Evolutionary conservation across 2,797 vertebrate genomes (phyloP).

Genomic region (Anniella stebbinsi): DNA sequence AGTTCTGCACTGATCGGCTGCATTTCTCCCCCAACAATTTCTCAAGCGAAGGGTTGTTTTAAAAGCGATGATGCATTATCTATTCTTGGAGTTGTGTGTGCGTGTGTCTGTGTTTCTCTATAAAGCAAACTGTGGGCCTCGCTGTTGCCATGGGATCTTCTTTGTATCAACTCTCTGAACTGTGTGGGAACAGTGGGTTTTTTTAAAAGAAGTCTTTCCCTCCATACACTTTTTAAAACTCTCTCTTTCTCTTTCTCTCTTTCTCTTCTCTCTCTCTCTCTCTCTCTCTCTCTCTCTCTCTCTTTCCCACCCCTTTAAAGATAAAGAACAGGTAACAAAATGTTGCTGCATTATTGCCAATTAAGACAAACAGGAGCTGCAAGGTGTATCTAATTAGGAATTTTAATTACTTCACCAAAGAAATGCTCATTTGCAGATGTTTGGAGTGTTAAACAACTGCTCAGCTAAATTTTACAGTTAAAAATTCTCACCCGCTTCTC

Average conservation of each 20-base stretch:
- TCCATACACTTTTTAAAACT: constrained; percentile 74
- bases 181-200: constrained; percentile 80
- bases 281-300: constrained; percentile 9
- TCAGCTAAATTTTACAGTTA: constrained; percentile 61
- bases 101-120: constrained; percentile 55
- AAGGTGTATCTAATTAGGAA: constrained; percentile 82
- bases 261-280: neutral
- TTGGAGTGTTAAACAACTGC: constrained; percentile 72
- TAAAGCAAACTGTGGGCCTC: constrained; percentile 82
- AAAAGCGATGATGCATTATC: constrained; percentile 81
- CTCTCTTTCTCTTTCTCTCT: too few relatives aligned
- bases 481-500: constrained; percentile 43
- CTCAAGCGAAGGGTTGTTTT: constrained; percentile 74
- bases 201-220: constrained; percentile 55
- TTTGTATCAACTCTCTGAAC: constrained; percentile 86
- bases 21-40: constrained; percentile 49
- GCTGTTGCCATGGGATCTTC: constrained; percentile 88
- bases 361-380: constrained; percentile 80
- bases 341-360: constrained; percentile 78
- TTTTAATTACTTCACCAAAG: constrained; percentile 80
- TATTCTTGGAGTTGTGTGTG: constrained; percentile 78
- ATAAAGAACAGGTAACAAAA: constrained; percentile 78
- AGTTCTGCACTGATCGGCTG: neutral
- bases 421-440: constrained; percentile 80
- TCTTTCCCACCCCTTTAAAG: constrained; percentile 49